Conservation (phyloP, 2,888 invertebrate species). For the Watsonalla binaria region DNA sequence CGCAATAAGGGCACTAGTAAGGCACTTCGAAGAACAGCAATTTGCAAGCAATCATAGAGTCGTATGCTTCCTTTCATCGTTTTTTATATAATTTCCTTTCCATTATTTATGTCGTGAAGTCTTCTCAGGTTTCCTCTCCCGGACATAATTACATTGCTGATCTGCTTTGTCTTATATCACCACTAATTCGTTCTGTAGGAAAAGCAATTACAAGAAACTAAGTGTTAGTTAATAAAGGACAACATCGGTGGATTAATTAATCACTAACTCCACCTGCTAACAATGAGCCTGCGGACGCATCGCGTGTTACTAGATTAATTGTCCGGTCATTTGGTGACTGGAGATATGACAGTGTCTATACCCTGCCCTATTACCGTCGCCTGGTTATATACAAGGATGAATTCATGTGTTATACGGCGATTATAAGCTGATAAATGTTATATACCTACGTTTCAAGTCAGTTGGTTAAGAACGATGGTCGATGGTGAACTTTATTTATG, state of each 20-base stretch:
- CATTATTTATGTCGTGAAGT: no score
- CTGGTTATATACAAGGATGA: background rate
- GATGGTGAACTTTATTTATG: no score
- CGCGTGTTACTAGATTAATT: slow-evolving; percentile 47
- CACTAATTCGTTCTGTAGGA: background rate
- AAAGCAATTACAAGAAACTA: slow-evolving; percentile 23
- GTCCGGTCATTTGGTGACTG: slow-evolving; percentile 29
- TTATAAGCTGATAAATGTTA: no score
- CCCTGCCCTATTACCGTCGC: background rate
- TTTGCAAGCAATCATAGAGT: no score
- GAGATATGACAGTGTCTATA: slow-evolving; percentile 16
- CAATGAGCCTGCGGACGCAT: slow-evolving; percentile 48
- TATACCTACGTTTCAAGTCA: no score
- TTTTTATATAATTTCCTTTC: no score
- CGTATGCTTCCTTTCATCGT: no score
- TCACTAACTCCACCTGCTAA: slow-evolving; percentile 44
- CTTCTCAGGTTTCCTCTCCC: no score
- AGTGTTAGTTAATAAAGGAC: slow-evolving; percentile 47
- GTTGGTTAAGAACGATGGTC: no score
- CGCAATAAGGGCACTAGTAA: no score
- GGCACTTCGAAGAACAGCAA: no score
- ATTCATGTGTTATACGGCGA: background rate
- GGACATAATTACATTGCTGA: no score
- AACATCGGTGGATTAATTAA: slow-evolving; percentile 43
- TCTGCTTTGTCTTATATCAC: background rate